These are phyloP conservation scores for Dicyrtomina minuta DNA, from an alignment of 2,888 invertebrate genomes.

Conservation along the genomic window DNA sequence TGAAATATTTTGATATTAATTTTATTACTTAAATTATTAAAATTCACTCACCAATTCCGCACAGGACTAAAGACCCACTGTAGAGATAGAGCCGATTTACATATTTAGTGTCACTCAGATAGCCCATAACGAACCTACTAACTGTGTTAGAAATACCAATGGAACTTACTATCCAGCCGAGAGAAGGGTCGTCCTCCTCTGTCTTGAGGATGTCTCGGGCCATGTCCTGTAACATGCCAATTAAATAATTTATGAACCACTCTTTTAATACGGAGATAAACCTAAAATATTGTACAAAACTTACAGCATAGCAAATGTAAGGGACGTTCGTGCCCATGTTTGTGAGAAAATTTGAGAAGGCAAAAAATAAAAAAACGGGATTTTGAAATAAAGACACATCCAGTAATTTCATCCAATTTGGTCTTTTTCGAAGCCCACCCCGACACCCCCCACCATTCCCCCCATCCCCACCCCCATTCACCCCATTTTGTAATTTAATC, in stretches of 20 bases:
- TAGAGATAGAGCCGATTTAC: conserved; percentile 87
- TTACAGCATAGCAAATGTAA: conserved; percentile 76
- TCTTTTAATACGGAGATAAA: no score
- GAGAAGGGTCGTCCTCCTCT: conserved; percentile 58
- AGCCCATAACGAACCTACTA: conserved; percentile 83
- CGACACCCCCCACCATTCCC: no score
- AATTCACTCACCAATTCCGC: conserved; percentile 72
- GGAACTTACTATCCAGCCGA: conserved; percentile 72
- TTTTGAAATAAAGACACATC: conserved; percentile 81
- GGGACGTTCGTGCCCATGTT: conserved; percentile 94
- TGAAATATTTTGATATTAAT: no score
- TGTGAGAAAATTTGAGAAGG: conserved; percentile 89
- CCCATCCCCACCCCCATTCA: no score
- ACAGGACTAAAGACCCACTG: conserved; percentile 80
- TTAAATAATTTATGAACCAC: no score
- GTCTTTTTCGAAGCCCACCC: no score
- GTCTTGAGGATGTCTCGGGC: no score
- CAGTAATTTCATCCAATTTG: conserved; percentile 60
- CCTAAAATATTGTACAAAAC: conserved; percentile 45
- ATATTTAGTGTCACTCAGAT: conserved; percentile 83
- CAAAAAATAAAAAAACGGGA: conserved; percentile 84
- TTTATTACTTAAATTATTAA: neutral
- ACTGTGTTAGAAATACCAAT: conserved; percentile 85
- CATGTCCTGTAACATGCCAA: no score
- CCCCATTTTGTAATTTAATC: no score